These are phyloP conservation scores for Pipra filicauda DNA, from an alignment of 2,113 vertebrate species.

Conservation along the genomic window DNA sequence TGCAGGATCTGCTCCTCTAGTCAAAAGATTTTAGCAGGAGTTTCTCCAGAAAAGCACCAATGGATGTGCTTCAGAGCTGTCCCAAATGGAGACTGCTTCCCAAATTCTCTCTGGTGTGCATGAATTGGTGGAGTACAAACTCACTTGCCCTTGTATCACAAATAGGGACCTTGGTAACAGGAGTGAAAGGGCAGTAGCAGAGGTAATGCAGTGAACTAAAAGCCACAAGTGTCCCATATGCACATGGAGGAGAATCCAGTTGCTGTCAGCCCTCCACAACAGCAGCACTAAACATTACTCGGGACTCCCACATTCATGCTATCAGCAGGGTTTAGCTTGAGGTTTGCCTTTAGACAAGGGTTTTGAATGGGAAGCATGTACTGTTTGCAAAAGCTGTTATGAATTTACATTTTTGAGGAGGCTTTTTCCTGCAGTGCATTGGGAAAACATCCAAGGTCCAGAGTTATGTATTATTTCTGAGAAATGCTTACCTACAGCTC, in stretches of 20 bases:
- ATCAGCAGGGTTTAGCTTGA: background rate
- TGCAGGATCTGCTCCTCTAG: background rate
- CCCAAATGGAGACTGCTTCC: background rate
- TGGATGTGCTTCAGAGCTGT: background rate
- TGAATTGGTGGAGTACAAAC: rapidly evolving
- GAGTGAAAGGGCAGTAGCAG: background rate
- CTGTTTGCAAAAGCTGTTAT: background rate
- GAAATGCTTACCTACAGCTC: conserved; percentile 27
- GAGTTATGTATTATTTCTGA: background rate
- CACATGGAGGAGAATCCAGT: background rate
- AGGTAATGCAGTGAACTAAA: background rate
- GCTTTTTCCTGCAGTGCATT: background rate
- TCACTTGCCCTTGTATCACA: background rate
- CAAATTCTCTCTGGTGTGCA: background rate
- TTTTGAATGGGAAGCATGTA: background rate
- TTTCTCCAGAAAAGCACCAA: background rate
- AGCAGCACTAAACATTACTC: background rate
- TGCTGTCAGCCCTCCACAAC: background rate
- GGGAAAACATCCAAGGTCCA: background rate
- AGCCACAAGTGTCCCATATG: background rate
- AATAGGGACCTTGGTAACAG: background rate
- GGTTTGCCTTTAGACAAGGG: background rate
- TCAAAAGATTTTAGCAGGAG: background rate
- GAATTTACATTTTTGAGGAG: conserved; percentile 32
- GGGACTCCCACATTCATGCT: rapidly evolving